These are phyloP conservation scores for Phorcus lineatus DNA, from an alignment of 2,888 invertebrate species.

Conservation along the genomic window DNA sequence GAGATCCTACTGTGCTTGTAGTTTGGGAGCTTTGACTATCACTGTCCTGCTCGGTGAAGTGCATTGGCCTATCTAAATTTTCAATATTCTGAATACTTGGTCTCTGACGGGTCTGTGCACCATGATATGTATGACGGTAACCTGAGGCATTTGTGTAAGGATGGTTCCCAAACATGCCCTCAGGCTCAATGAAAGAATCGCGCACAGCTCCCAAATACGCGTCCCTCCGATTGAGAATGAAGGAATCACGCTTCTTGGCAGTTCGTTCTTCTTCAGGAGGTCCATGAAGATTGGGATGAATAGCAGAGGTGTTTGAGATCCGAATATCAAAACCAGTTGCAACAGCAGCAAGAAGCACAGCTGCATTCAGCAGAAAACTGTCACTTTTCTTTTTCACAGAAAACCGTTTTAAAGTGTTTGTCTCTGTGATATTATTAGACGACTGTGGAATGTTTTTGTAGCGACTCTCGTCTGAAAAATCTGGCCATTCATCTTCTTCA, in stretches of 20 bases:
- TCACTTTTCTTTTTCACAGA: slow-evolving; percentile 77
- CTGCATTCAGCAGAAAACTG: slow-evolving; percentile 88
- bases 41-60: slow-evolving; percentile 54
- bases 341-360: slow-evolving; percentile 91
- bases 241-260: slow-evolving; percentile 60
- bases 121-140: slow-evolving; percentile 89
- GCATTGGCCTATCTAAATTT: slow-evolving; percentile 68
- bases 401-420: slow-evolving; percentile 74
- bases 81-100: slow-evolving; percentile 70
- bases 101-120: slow-evolving; percentile 81
- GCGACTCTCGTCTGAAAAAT: slow-evolving; percentile 57
- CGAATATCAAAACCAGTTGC: slow-evolving; percentile 93
- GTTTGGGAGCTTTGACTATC: slow-evolving; percentile 41
- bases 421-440: neutral
- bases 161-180: slow-evolving; percentile 63
- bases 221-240: slow-evolving; percentile 70
- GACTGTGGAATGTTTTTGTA: slow-evolving; percentile 57
- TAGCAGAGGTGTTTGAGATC: slow-evolving; percentile 81
- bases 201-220: slow-evolving; percentile 73
- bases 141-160: slow-evolving; percentile 52
- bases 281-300: slow-evolving; percentile 64
- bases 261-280: slow-evolving; percentile 46
- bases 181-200: slow-evolving; percentile 71
- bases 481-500: slow-evolving; percentile 74
- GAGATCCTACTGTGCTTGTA: slow-evolving; percentile 53